A percentile compares a stretch with the other conserved stretches of the same genome.
Evolutionary conservation across 1,140 invertebrate genomes (phyloP).

Genomic region (Cheumatopsyche charites): DNA sequence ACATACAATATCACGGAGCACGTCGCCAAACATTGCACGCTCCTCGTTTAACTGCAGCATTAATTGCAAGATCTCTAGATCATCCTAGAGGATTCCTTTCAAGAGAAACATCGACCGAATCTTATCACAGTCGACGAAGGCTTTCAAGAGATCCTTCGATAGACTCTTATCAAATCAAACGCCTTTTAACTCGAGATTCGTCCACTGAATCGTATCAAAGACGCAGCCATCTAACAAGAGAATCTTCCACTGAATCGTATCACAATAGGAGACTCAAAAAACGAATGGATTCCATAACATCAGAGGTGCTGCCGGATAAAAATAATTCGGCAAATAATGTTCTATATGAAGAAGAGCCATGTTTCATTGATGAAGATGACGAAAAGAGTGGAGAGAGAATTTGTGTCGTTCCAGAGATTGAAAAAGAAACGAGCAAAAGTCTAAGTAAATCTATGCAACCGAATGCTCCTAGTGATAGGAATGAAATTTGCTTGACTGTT

Average conservation of each 20-base stretch:
- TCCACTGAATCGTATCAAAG: conserved; percentile 49
- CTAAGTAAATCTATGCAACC: conserved; percentile 8
- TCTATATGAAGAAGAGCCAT: conserved; percentile 60
- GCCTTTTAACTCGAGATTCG: conserved; percentile 44
- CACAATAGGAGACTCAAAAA: conserved; percentile 50
- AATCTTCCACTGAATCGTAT: conserved; percentile 56
- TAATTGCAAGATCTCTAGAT: conserved; percentile 42
- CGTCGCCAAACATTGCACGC: conserved; percentile 52
- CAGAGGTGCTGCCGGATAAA: conserved; percentile 39
- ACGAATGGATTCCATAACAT: conserved; percentile 47
- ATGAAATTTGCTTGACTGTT: conserved; percentile 30
- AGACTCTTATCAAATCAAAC: conserved; percentile 44
- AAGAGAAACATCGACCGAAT: conserved; percentile 42
- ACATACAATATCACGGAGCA: conserved; percentile 44
- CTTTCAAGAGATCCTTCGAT: conserved; percentile 44
- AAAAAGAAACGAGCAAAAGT: conserved; percentile 26
- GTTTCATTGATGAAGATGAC: conserved; percentile 61
- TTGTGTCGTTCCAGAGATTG: conserved; percentile 35
- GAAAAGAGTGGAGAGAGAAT: conserved; percentile 46
- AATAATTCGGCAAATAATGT: conserved; percentile 47
- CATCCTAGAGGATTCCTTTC: conserved; percentile 44
- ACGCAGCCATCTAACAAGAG: conserved; percentile 56
- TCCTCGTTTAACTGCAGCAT: conserved; percentile 39
- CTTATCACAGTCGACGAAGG: conserved; percentile 38
- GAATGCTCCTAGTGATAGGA: conserved; percentile 24